These are phyloP conservation scores for Pseudomugil gertrudae DNA, from an alignment of 2,797 vertebrate genomes.

Conservation along the genomic window DNA sequence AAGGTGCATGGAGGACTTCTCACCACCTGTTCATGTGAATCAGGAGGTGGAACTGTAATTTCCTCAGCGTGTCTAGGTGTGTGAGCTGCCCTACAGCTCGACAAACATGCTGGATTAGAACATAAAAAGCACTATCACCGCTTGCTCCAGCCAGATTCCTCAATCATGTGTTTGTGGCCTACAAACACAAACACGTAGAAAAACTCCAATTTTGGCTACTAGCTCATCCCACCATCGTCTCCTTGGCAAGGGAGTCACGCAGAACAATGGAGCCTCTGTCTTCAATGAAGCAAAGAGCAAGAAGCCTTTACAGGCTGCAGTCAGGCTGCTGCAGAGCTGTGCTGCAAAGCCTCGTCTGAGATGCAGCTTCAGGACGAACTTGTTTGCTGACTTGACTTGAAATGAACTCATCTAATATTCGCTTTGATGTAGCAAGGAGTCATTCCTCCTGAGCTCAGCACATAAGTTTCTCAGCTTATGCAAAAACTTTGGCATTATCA, in stretches of 20 bases:
- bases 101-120: conserved; percentile 41
- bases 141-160: conserved; percentile 56
- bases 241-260: conserved; percentile 55
- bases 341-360: conserved; percentile 46
- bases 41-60: conserved; percentile 4
- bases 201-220: conserved; percentile 56
- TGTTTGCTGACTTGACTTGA: conserved; percentile 70
- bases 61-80: not conserved
- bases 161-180: conserved; percentile 60
- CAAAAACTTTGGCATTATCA: conserved; percentile 32
- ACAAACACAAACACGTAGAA: conserved; percentile 29
- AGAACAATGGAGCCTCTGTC: conserved; percentile 71
- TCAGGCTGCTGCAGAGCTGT: conserved; percentile 34
- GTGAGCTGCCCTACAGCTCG: conserved; percentile 10
- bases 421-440: conserved; percentile 58
- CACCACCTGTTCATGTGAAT: conserved; percentile 17
- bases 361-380: conserved; percentile 47
- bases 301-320: conserved; percentile 45
- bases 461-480: conserved; percentile 46
- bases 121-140: conserved; percentile 26
- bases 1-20: conserved; percentile 17
- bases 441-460: conserved; percentile 62
- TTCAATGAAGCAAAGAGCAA: conserved; percentile 52
- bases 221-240: conserved; percentile 58
- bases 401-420: conserved; percentile 72